Conservation (phyloP, 2,888 invertebrate genomes). For the Macroteleia sp. region DNA sequence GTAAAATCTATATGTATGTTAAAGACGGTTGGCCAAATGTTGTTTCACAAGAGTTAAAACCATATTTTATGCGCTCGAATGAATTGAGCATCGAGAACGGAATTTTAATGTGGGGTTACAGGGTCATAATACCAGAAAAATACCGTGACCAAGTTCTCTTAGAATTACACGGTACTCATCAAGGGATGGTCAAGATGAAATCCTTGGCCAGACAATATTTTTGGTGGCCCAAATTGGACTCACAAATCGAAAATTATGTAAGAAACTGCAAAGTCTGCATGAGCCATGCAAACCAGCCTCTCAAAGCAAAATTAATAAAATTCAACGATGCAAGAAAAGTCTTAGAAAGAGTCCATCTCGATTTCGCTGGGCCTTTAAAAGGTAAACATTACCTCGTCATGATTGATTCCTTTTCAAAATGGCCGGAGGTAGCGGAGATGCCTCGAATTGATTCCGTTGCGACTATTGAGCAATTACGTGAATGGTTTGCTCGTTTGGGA, state of each 20-base stretch:
- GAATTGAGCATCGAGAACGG: slow-evolving; percentile 46
- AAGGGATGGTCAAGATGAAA: too few species aligned
- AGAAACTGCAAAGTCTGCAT: slow-evolving; percentile 54
- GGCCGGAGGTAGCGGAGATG: slow-evolving; percentile 56
- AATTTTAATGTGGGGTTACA: slow-evolving; percentile 59
- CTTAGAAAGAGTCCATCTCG: slow-evolving; percentile 60
- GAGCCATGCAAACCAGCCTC: slow-evolving; percentile 47
- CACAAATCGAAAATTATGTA: too few species aligned
- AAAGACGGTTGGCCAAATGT: slow-evolving; percentile 36
- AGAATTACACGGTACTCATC: too few species aligned
- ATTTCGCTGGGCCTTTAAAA: slow-evolving; percentile 62
- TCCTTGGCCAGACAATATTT: too few species aligned
- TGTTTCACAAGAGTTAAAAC: slow-evolving; percentile 14
- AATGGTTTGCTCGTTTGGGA: slow-evolving; percentile 60
- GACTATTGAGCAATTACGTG: slow-evolving; percentile 47
- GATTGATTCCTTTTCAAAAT: slow-evolving; percentile 63
- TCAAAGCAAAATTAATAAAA: slow-evolving; percentile 48
- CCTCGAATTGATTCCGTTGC: slow-evolving; percentile 24
- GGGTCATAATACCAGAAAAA: slow-evolving; percentile 9
- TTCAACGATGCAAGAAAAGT: slow-evolving; percentile 58
- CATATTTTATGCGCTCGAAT: background rate
- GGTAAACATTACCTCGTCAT: slow-evolving; percentile 62
- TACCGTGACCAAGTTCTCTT: slow-evolving; percentile 33
- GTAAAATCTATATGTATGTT: slow-evolving; percentile 35
- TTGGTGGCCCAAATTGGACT: too few species aligned